Conservation (phyloP, 1,140 invertebrate species). For the Potamilus streckersoni region DNA sequence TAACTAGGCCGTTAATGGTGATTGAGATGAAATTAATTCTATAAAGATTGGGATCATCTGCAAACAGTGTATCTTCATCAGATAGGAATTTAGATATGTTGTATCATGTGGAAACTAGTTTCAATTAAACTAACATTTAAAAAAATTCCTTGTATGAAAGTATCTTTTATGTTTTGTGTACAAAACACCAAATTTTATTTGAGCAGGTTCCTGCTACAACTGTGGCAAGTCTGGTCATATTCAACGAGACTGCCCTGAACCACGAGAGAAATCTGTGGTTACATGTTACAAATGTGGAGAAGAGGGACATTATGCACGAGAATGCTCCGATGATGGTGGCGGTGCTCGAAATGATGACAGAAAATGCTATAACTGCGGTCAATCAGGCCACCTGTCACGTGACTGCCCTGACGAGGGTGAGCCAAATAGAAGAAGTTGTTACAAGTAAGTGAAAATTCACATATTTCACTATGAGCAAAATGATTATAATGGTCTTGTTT, state of each 20-base stretch:
- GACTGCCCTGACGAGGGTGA: constrained; percentile 51
- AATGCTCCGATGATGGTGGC: constrained; percentile 60
- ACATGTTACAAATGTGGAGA: constrained; percentile 68
- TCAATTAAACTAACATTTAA: too few species aligned
- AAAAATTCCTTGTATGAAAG: too few species aligned
- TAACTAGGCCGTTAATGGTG: too few species aligned
- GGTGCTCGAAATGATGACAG: constrained; percentile 18
- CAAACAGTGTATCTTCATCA: too few species aligned
- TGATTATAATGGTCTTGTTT: too few species aligned
- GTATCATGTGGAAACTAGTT: too few species aligned
- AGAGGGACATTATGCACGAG: constrained; percentile 70
- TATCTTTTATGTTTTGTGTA: too few species aligned
- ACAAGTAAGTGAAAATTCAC: constrained; percentile 19
- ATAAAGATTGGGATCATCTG: too few species aligned
- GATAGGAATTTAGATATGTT: too few species aligned
- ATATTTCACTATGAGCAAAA: too few species aligned
- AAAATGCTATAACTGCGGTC: constrained; percentile 65
- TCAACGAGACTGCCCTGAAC: constrained; percentile 68
- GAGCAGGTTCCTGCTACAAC: constrained; percentile 69
- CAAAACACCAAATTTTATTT: background rate
- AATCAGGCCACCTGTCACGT: constrained; percentile 79
- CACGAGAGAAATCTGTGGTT: background rate
- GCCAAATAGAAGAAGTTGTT: constrained; percentile 28
- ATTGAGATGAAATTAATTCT: too few species aligned
- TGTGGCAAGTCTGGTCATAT: constrained; percentile 71